These are phyloP conservation scores for Danaus chrysippus DNA, from an alignment of 2,888 invertebrate species.

Conservation along the genomic window DNA sequence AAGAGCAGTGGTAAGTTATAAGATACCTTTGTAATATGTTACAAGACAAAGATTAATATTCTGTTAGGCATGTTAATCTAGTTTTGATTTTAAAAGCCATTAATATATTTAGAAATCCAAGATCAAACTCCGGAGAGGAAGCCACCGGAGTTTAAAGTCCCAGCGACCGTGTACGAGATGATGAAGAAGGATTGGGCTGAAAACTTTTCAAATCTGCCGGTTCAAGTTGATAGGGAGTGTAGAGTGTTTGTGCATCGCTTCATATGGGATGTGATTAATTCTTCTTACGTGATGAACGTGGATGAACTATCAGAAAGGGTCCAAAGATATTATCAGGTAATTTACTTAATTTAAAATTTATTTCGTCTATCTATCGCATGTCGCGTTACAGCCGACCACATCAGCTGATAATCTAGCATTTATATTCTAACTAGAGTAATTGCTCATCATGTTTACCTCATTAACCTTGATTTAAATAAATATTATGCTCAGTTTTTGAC, in stretches of 20 bases:
- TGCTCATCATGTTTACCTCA: too few relatives aligned
- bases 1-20: constrained; percentile 74
- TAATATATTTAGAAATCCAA: constrained; percentile 52
- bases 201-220: constrained; percentile 56
- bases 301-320: constrained; percentile 94
- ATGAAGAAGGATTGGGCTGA: constrained; percentile 71
- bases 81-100: constrained; percentile 3
- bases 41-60: too few relatives aligned
- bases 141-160: constrained; percentile 62
- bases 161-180: constrained; percentile 55
- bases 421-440: too few relatives aligned
- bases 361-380: background rate
- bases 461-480: too few relatives aligned
- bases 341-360: constrained; percentile 5
- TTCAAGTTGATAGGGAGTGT: constrained; percentile 79
- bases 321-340: constrained; percentile 92
- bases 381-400: too few relatives aligned
- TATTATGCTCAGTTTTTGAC: too few relatives aligned
- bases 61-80: too few relatives aligned
- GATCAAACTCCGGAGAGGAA: constrained; percentile 52
- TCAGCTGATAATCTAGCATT: too few relatives aligned
- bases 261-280: constrained; percentile 81
- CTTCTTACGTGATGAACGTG: constrained; percentile 80
- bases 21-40: too few relatives aligned
- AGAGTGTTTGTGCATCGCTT: constrained; percentile 84